These are phyloP conservation scores for Nipponacmea schrenckii DNA, from an alignment of 2,888 invertebrate species.

Conservation along the genomic window DNA sequence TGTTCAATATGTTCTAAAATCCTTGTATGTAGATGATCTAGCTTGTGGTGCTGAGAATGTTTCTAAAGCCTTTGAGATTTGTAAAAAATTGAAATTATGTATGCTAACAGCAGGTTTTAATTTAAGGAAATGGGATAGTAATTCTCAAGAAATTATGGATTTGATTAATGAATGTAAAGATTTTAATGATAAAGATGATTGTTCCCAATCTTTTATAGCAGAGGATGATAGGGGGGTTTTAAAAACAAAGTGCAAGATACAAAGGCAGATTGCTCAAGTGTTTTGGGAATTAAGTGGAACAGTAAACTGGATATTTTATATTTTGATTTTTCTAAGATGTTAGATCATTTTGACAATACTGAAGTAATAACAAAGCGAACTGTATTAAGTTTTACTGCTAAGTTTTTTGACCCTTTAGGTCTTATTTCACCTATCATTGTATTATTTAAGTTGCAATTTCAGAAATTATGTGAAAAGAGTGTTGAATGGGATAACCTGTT, in stretches of 20 bases:
- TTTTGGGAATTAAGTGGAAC: not conserved
- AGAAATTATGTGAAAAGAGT: too few relatives aligned
- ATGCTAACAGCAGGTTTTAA: not conserved
- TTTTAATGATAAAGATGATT: not conserved
- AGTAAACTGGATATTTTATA: not conserved
- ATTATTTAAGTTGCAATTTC: not conserved
- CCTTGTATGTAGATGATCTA: conserved; percentile 1
- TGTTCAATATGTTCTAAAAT: not conserved
- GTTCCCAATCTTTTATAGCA: not conserved
- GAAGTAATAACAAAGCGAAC: not conserved
- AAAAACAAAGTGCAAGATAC: not conserved
- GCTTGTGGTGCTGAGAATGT: not conserved
- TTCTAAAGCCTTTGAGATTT: not conserved
- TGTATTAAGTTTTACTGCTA: not conserved
- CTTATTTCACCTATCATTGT: not conserved
- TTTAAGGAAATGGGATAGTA: conserved; percentile 1
- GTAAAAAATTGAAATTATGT: not conserved
- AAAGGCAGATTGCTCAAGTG: not conserved
- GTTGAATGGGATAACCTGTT: not conserved
- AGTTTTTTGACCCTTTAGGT: conserved; percentile 1
- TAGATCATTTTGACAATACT: not conserved
- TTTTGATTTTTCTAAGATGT: conserved; percentile 5
- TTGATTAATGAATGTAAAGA: not conserved
- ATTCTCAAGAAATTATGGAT: not conserved
- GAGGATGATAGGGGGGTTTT: not conserved